Evolutionary conservation across 2,888 invertebrate species (phyloP), one percentile per base, ranked within the genome.

Genomic region (Chrysopilus asiliformis): DNA sequence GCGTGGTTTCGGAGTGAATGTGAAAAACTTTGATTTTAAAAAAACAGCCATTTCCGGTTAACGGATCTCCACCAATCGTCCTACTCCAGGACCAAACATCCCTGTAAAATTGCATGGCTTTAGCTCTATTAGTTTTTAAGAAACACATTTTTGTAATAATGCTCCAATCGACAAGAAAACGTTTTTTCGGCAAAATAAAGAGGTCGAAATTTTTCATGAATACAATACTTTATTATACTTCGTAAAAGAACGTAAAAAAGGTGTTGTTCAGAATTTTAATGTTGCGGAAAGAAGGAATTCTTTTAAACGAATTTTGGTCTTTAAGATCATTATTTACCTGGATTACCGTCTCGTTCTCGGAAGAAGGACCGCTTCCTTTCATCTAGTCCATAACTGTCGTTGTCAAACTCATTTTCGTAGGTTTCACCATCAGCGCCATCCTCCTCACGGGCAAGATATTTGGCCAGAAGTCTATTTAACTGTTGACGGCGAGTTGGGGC

Each of bases 321-420:
- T 14, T 6, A 29, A 7, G 16, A 14, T 12, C 12, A 27, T 14
- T 40, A 54, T 57, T 55, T 52, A 60, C 59, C 60, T 44, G 53
- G 55, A 43, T 56, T 53, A 45, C 52, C 55, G 38, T 57, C 56
- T 45, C 62, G 53, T 48, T 63, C 60, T 38, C 60, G 56, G 48
- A 61, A 62, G 36, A 53, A 47, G 27, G 59, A 56, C 28, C 56
- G 48, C 40, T 60, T 59, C 27, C 55, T 53, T 43, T 57, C 56
- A 26, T 56, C 53, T 14, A 43, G 39, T 13, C 44, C 43, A 40
- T 49, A 53, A 32, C 51, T 51, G 17, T 55, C 58, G 18, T 54
- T 56, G 36, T 56, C 57, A 42, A 55, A 54, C 40, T 60, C 56
- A 43, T 56, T 52, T 39, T 54, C 56, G 20, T 36, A 41, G 4